Evolutionary conservation across 2,797 vertebrate genomes (phyloP), one percentile per base, ranked within the genome.

Genomic region (Halcyon chelicuti): DNA sequence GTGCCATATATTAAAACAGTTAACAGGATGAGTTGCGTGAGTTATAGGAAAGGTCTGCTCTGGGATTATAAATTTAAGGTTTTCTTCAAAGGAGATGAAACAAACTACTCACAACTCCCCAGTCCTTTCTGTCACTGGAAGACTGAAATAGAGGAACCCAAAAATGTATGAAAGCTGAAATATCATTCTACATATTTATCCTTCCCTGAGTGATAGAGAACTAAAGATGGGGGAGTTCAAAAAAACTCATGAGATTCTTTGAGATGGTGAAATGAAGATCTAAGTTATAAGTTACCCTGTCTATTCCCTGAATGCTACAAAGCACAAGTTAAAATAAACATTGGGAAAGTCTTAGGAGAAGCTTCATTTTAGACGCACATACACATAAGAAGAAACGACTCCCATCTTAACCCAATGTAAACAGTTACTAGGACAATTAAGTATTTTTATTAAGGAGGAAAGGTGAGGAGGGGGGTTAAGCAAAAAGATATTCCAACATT

Each of bases 31-130:
- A 98, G 97, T 97, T 98, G 94, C 29, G 28, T 97, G 97, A 98
- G 96, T 98, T 98, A 98, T 97, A 97, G 97, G 96, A 97, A 98
- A 98, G 98, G 98, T 98, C 98, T 97, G 95, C 97, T 96, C 95
- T 90, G 65, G 93, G 97, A 95, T 95, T 98, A 98, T 98, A 98
- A 98, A 98, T 98, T 97, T 98, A 93, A 96, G 92, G 95, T 98
- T 97, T 98, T 97, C 98, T 98, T 98, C 97, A 96, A 98, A 96
- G 97, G 96, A 98, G 97, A 98, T 98, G 98, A 98, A 98, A 98
- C 96, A 96, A 97, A 96, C 96, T 96, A 92, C 86, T 97, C 93
- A 2, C 51, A 97, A 98, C 98, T 98, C 98, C 98, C 97, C 68
- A 82, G 96, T 87, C 95, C 61, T n/a, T 95, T 96, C 71, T 96